Base-by-base conservation (phyloP, 2,888 invertebrate genomes). In the Platypus cylindrus region DNA sequence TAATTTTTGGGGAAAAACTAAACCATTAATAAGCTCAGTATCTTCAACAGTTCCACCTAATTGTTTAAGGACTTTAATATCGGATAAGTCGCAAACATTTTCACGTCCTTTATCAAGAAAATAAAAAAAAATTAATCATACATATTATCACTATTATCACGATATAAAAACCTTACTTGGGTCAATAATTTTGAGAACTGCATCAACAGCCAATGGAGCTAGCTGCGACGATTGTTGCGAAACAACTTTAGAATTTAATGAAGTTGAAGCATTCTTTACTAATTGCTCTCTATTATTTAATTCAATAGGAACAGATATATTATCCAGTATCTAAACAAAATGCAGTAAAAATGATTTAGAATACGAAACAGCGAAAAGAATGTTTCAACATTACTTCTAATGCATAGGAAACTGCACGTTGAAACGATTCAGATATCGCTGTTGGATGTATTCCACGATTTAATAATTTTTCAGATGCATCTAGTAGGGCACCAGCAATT, bases 11-110 rank as follows among this genome's bases (percentile, higher is more conserved):
- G 90, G 82, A 50, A 99, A 86, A 3, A 97, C 84, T 30, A 99
- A 70, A n/a, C 98, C 98, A 35, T 90, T 87, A 34, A 98, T 70
- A 37, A 98, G 66, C 62, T 94, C 87, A 0, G 97, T 93, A 58
- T 99, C 98, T 62, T 98, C 98, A 1, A 94, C 83, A 2, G 95
- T 97, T 23, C 95, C 95, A 20, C 97, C 97, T 41, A 98, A 68
- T 55, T 94, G 91, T 58, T 84, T 87, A 49, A 94, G 85, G n/a
- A 98, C 84, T 68, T 91, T 93, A 43, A 99, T 91, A 59, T 97
- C 93, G 54, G 81, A 77, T 27, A 99, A 70, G 64, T 98, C 93
- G 17, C 95, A 91, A 48, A 82, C 41, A 59, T 65, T 50, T 66
- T 72, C 71, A 61, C 67, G 41, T 61, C 70, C 59, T 55, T n/a